Base-by-base conservation (phyloP, 30 jellyfish, hydroid and myxozoan genomes). In the Catostylus mosaicus region DNA sequence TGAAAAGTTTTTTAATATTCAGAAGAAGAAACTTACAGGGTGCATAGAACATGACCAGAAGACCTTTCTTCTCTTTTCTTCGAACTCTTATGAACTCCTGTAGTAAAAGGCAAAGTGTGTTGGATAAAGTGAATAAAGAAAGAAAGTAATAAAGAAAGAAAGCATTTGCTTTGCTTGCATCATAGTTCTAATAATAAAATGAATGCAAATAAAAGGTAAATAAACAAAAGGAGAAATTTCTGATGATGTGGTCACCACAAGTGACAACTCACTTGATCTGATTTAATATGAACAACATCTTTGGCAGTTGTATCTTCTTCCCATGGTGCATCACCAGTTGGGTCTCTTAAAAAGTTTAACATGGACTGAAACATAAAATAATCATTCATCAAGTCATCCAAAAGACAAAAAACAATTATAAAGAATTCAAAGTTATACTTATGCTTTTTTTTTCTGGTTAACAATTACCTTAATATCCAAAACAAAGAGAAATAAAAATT, bases 251-350 rank as follows among this genome's bases (percentile, higher is more conserved):
- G 69, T n/a, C n/a, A n/a, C n/a, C n/a, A n/a, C n/a, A n/a, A n/a
- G n/a, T n/a, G n/a, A 23, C 27, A 92, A 59, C 71, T 59, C 38
- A 59, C 99, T 86, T 84, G 81, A 59, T 88, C 96, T 26, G 91
- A 64, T 48, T 64, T 68, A 27, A 94, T 51, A 52, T 94, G 99
- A 24, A 94, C 96, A 59, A 94, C 97, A 88, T 89, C 89, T 46
- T 88, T 88, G 20, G 99, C 94, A 64, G 93, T 73, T 35, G 96
- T 74, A 74, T 94, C 99, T 65, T 94, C 99, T 31, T 94, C 99
- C 99, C 99, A 94, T 36, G 99, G 99, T 10, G 91, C 92, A 78
- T 94, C 99, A 36, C 99, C 99, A 78, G 99, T 83, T 59, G 99
- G 99, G 64, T 94, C 96, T 76, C 86, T 78, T 96, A 94, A 88